Conservation (phyloP, 2,113 vertebrate genomes). For the Entomyzon cyanotis region DNA sequence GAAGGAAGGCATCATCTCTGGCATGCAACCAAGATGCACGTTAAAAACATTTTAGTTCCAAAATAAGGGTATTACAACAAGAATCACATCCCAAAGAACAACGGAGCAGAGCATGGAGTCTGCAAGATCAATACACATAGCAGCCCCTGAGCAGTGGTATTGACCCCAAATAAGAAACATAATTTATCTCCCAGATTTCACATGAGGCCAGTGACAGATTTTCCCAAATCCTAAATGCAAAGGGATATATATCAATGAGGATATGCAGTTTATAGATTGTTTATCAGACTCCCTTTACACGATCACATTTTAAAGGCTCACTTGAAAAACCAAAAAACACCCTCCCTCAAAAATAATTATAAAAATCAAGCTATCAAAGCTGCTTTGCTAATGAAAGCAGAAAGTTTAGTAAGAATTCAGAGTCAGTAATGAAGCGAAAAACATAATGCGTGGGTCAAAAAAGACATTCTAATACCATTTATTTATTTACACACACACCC, state of each 20-base stretch:
- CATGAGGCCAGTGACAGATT: background rate
- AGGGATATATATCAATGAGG: background rate
- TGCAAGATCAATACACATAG: background rate
- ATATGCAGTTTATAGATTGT: background rate
- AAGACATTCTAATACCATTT: background rate
- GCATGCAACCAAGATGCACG: background rate
- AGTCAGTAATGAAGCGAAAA: background rate
- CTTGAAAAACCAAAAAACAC: background rate
- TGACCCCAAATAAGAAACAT: background rate
- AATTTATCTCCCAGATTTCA: background rate
- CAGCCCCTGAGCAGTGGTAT: background rate
- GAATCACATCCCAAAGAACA: background rate
- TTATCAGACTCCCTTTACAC: background rate
- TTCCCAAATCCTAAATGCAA: background rate
- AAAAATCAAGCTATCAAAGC: background rate
- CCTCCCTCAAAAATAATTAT: background rate
- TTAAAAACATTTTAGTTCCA: background rate
- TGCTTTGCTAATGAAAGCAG: background rate
- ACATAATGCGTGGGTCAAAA: background rate
- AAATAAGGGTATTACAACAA: background rate
- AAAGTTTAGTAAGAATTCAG: background rate
- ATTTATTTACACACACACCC: background rate
- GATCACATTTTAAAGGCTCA: background rate
- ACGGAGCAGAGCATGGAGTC: background rate
- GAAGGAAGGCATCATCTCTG: background rate